Evolutionary conservation across 2,888 invertebrate genomes (phyloP).

Genomic region (Bellardia bayeri): DNA sequence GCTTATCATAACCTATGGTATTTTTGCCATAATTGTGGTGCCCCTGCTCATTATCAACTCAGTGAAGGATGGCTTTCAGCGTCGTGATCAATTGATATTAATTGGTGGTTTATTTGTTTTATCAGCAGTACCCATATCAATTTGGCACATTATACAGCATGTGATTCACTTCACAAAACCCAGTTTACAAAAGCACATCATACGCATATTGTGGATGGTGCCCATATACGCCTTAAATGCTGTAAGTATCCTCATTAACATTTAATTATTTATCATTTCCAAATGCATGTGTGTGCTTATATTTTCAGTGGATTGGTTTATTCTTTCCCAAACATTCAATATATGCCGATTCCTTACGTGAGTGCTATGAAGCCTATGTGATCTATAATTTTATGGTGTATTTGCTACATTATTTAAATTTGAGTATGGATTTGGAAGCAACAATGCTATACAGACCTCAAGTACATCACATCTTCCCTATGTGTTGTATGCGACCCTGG

Average conservation of each 20-base stretch:
- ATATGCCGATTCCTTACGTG: constrained; percentile 95
- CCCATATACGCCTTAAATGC: constrained; percentile 98
- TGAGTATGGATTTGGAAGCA: constrained; percentile 93
- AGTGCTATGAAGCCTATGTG: constrained; percentile 99
- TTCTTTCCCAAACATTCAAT: constrained; percentile 94
- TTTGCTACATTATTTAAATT: constrained; percentile 94
- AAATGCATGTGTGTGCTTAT: not conserved
- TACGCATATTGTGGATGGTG: constrained; percentile 99
- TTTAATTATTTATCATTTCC: constrained; percentile 54
- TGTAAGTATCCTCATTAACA: constrained; percentile 85
- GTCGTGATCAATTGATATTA: constrained; percentile 91
- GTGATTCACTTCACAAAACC: constrained; percentile 97
- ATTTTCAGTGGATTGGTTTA: constrained; percentile 87
- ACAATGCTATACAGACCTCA: constrained; percentile 92
- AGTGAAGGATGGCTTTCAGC: constrained; percentile 90
- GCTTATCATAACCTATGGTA: constrained; percentile 90
- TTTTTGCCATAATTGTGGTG: constrained; percentile 92
- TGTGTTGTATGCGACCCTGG: constrained; percentile 97
- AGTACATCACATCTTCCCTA: constrained; percentile 93
- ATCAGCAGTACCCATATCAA: constrained; percentile 94
- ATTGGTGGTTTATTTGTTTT: constrained; percentile 96
- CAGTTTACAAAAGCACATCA: constrained; percentile 95
- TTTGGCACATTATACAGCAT: constrained; percentile 98
- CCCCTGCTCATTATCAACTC: constrained; percentile 93
- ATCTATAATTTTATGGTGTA: constrained; percentile 99